Conservation (phyloP, 2,113 vertebrate species). For the Pollachius pollachius region DNA sequence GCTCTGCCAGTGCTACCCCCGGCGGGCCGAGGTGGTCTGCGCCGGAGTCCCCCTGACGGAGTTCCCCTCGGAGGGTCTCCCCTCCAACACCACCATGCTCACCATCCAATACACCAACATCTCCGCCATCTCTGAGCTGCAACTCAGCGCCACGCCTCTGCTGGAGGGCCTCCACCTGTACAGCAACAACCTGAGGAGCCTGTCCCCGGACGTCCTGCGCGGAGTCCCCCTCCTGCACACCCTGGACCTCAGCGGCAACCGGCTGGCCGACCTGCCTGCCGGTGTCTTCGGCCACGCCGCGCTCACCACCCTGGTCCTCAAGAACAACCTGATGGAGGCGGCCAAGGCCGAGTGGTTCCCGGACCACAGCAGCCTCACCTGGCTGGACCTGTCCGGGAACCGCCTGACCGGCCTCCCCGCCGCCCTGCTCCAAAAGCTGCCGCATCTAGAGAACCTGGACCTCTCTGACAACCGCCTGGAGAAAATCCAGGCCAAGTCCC, state of each 20-base stretch:
- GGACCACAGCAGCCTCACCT: slow-evolving; percentile 57
- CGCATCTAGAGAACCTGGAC: slow-evolving; percentile 69
- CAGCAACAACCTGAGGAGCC: slow-evolving; percentile 69
- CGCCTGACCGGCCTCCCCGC: slow-evolving; percentile 51
- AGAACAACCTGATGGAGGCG: slow-evolving; percentile 65
- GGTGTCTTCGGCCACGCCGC: slow-evolving; percentile 58
- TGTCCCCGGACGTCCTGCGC: slow-evolving; percentile 67
- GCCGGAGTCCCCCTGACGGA: slow-evolving; percentile 54
- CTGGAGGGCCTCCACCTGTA: slow-evolving; percentile 81
- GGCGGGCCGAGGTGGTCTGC: slow-evolving; percentile 71
- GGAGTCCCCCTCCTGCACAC: slow-evolving; percentile 62
- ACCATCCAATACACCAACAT: slow-evolving; percentile 82
- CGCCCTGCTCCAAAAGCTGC: slow-evolving; percentile 55
- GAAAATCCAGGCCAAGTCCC: slow-evolving; percentile 36
- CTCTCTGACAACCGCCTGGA: slow-evolving; percentile 76
- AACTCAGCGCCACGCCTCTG: slow-evolving; percentile 59
- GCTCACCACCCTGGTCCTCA: slow-evolving; percentile 76
- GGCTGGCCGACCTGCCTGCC: slow-evolving; percentile 59
- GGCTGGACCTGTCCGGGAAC: slow-evolving; percentile 79
- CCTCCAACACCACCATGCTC: slow-evolving; percentile 58
- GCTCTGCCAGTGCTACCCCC: slow-evolving; percentile 65
- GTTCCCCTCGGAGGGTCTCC: slow-evolving; percentile 63
- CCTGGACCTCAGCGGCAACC: slow-evolving; percentile 81
- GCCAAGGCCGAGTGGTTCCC: slow-evolving; percentile 61
- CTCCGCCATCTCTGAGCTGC: slow-evolving; percentile 44